These are phyloP conservation scores for Stenodera caucasica DNA, from an alignment of 2,888 invertebrate genomes.

Conservation along the genomic window DNA sequence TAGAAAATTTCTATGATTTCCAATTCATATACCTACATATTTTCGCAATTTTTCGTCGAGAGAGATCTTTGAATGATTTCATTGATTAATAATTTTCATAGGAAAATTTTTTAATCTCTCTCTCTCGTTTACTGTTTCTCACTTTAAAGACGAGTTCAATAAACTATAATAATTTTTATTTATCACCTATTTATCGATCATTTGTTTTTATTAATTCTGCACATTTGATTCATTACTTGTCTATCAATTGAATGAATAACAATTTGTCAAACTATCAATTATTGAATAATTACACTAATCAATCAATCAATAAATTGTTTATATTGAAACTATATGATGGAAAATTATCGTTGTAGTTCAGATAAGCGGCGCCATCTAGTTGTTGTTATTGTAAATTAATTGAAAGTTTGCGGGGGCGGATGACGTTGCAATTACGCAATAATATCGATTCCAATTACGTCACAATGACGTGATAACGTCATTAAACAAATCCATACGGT, in stretches of 20 bases:
- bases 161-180: neutral
- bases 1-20: neutral
- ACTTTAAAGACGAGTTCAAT: neutral
- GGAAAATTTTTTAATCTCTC: neutral
- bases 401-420: constrained; percentile 18
- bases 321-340: no score
- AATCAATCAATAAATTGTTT: neutral
- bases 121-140: no score
- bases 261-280: neutral
- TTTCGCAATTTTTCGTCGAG: neutral
- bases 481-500: neutral
- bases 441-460: constrained; percentile 12
- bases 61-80: neutral
- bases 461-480: constrained; percentile 18
- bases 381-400: constrained; percentile 16
- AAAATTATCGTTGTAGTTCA: neutral
- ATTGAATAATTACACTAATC: no score
- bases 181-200: neutral
- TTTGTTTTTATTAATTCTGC: neutral
- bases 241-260: neutral
- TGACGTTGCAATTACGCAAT: constrained; percentile 24
- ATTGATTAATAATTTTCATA: neutral
- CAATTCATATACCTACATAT: neutral
- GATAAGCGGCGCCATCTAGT: constrained; percentile 16
- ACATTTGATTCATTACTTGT: neutral